These are phyloP conservation scores for Tokudaia muenninki DNA, from an alignment of 2,797 vertebrate genomes.

Conservation along the genomic window DNA sequence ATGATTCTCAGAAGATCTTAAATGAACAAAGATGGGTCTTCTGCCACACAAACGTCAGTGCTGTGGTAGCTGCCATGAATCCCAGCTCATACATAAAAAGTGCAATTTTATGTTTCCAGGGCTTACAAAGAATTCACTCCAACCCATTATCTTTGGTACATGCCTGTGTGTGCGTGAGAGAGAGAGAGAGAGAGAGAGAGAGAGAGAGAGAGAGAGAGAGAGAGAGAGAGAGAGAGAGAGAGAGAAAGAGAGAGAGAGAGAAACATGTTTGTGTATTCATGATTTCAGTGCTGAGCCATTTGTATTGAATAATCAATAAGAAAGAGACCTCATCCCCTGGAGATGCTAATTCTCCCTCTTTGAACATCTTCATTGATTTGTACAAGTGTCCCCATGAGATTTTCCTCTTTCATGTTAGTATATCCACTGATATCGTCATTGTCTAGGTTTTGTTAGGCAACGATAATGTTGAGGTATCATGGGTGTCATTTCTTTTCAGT, in stretches of 20 bases:
- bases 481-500: not conserved
- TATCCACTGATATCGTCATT: not conserved
- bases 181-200: too few relatives aligned
- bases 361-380: not conserved
- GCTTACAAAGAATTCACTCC: not conserved
- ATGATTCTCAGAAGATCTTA: not conserved
- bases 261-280: not conserved
- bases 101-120: not conserved
- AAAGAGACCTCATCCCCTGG: not conserved
- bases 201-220: too few relatives aligned
- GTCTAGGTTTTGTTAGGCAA: not conserved
- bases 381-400: too few relatives aligned
- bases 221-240: too few relatives aligned
- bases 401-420: too few relatives aligned
- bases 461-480: not conserved
- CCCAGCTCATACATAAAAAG: not conserved
- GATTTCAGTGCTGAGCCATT: not conserved
- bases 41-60: not conserved
- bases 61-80: not conserved
- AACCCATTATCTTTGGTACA: not conserved
- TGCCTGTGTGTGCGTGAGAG: not conserved
- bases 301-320: not conserved
- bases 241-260: too few relatives aligned
- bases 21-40: not conserved
- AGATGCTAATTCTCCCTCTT: not conserved